Percentiles rank a stretch among this genome's conserved stretches.
Evolutionary conservation across 2,888 invertebrate species (phyloP).

Genomic region (Nemurella pictetii): DNA sequence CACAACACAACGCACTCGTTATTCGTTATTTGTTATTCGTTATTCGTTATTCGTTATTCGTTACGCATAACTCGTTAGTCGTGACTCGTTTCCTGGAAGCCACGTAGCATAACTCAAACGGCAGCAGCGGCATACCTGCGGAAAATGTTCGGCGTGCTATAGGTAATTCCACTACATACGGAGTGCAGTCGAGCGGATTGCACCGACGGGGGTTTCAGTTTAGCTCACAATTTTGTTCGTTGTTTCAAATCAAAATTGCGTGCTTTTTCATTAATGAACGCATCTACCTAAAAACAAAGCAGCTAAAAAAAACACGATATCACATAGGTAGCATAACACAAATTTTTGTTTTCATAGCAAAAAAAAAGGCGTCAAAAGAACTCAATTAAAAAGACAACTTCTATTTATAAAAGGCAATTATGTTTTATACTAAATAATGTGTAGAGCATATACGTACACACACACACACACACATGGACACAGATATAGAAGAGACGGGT

Average conservation of each 20-base stretch:
- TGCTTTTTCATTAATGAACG: neutral
- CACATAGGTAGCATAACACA: neutral
- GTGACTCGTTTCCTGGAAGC: neutral
- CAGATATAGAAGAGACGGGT: neutral
- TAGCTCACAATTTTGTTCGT: neutral
- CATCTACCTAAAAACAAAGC: too few species aligned
- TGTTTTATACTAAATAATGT: neutral
- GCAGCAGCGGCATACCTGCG: neutral
- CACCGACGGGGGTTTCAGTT: neutral
- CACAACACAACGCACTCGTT: neutral
- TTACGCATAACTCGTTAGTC: neutral
- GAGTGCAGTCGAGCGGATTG: neutral
- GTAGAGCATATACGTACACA: neutral
- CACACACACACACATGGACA: neutral
- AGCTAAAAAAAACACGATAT: neutral
- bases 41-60: neutral
- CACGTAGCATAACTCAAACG: neutral
- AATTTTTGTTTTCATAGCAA: neutral
- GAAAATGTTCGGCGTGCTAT: neutral
- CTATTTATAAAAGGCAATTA: neutral
- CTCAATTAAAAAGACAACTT: neutral
- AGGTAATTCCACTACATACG: neutral
- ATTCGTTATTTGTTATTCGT: neutral
- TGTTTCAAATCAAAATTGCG: neutral
- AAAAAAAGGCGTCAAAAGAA: neutral